Evolutionary conservation across 2,888 invertebrate genomes (phyloP), one percentile per base, ranked within the genome.

Genomic region (Mesorhabditis belari): DNA sequence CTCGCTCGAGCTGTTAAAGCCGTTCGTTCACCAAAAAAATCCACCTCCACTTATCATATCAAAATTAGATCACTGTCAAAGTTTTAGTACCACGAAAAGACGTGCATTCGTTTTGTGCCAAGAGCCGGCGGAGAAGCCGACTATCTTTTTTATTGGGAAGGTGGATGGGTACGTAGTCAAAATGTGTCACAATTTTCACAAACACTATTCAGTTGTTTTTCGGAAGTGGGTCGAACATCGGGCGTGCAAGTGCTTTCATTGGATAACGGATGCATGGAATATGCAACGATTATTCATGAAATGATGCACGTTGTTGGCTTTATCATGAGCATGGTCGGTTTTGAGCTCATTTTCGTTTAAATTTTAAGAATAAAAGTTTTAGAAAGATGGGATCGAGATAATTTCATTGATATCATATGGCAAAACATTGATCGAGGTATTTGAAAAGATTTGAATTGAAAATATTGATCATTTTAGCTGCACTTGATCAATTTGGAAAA

Each of bases 321-420:
- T 79, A 79, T 63, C 79, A 79, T 60, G 79, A 79, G 62, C 79
- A 79, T 57, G 77, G 77, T 75, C 27, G n/a, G 64, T 25, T 4
- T 26, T 21, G 4, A 9, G 23, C 19, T 55, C 4, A 19, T 12
- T 24, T 60, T 17, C 17, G 19, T n/a, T n/a, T n/a, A 19, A 17
- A 21, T 50, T 5, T 21, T 12, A 55, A 25, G 1, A 25, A 50
- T 12, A 23, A 51, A 51, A 17, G 17, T 62, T 65, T 29, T 57
- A 70, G 79, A 79, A 64, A 69, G 79, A 58, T 79, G 79, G 79
- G 79, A 80, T 59, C 67, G 81, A 3, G 81, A 81, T 61, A 72
- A 74, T 26, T 81, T 73, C 67, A 81, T 81, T 52, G 77, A 79
- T 60, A 81, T 81, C 50, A 77, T 81, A 53, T 81, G 81, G 81